phyloP scores from a whole-genome alignment of 1,140 invertebrate genomes.

The Probaryconus sp. region DNA sequence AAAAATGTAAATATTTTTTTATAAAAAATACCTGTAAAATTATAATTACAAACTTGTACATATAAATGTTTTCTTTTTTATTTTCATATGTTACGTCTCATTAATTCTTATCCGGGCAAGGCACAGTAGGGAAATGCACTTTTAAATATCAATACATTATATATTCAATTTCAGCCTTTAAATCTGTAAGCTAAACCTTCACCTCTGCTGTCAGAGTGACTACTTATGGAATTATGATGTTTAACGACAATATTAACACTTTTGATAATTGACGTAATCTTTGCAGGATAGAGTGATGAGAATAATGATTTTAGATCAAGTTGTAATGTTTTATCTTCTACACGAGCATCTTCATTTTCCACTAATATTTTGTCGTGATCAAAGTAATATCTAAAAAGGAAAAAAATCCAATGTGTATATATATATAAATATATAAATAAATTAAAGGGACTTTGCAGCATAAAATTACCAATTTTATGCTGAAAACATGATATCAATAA shows the following conservation, averaged over 20 bases:
- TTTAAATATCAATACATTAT: conserved; percentile 1
- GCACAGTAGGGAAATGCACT: background rate
- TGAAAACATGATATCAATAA: conserved; percentile 25
- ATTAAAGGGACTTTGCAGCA: too few species aligned
- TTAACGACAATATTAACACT: conserved; percentile 79
- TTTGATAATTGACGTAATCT: conserved; percentile 64
- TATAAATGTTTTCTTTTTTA: too few species aligned
- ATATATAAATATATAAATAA: conserved; percentile 3
- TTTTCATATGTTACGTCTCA: too few species aligned
- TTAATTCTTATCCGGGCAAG: too few species aligned
- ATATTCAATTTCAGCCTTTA: conserved; percentile 63
- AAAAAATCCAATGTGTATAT: too few species aligned
- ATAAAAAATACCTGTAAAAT: too few species aligned
- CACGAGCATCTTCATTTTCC: conserved; percentile 68
- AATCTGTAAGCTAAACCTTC: conserved; percentile 82
- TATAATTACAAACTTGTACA: too few species aligned
- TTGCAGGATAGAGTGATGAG: conserved; percentile 49
- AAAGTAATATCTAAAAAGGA: conserved; percentile 67
- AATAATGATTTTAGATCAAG: conserved; percentile 62
- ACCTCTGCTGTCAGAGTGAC: conserved; percentile 82
- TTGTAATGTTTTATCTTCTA: conserved; percentile 60
- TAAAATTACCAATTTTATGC: too few species aligned
- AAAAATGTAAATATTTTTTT: too few species aligned
- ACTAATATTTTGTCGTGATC: conserved; percentile 64
- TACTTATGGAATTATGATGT: conserved; percentile 72